These are phyloP conservation scores for Eleutherodactylus coqui DNA, from an alignment of 2,797 vertebrate genomes.

Conservation along the genomic window DNA sequence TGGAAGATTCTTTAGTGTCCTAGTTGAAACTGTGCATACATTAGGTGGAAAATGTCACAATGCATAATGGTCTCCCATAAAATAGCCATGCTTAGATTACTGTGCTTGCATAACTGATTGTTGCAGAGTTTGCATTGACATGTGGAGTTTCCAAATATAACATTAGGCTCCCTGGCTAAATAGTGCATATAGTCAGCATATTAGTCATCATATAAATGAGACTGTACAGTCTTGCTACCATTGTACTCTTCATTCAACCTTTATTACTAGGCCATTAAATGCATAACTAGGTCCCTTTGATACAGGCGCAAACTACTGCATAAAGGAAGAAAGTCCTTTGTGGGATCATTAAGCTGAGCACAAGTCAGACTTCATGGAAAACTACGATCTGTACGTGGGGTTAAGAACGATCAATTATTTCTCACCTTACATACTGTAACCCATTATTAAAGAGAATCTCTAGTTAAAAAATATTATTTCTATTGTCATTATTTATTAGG, in stretches of 20 bases:
- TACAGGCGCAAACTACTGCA: background rate
- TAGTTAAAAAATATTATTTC: background rate
- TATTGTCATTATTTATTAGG: background rate
- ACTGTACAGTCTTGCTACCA: background rate
- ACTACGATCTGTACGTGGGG: background rate
- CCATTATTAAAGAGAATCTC: background rate
- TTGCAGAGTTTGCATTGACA: background rate
- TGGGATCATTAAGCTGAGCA: slow-evolving; percentile 19
- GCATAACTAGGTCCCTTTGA: slow-evolving; percentile 8
- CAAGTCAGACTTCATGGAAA: background rate
- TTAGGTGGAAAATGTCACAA: background rate
- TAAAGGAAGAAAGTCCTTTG: slow-evolving; percentile 15
- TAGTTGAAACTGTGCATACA: no score
- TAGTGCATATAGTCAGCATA: slow-evolving; percentile 12
- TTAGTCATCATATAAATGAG: slow-evolving; percentile 1
- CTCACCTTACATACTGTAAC: background rate
- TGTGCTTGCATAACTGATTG: background rate
- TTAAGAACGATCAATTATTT: slow-evolving; percentile 1
- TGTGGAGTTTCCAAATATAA: background rate
- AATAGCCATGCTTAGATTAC: background rate
- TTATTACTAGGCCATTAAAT: background rate
- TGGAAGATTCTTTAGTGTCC: background rate
- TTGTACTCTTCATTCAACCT: background rate
- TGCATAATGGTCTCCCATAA: background rate
- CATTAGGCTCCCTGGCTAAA: background rate